These are phyloP conservation scores for Potorous gilbertii DNA, from an alignment of 2,797 vertebrate genomes.

Conservation along the genomic window DNA sequence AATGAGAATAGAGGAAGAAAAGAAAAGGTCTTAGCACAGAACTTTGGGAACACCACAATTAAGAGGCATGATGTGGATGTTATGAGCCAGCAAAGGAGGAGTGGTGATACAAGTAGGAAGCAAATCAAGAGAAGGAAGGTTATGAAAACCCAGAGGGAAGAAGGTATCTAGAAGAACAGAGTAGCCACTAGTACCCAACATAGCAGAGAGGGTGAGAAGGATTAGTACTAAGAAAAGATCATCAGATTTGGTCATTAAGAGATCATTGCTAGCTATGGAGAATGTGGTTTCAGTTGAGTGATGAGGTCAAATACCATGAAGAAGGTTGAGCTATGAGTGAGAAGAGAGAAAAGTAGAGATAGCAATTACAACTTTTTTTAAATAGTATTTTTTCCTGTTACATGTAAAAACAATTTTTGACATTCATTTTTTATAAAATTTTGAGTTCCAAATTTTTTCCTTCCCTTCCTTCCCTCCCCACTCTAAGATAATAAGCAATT, in stretches of 20 bases:
- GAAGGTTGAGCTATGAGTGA: not conserved
- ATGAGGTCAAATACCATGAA: not conserved
- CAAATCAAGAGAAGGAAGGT: not conserved
- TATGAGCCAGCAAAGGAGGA: not conserved
- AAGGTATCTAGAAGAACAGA: not conserved
- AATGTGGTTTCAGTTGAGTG: not conserved
- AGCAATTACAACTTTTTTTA: not conserved
- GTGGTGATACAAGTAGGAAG: not conserved
- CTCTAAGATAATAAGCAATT: not conserved
- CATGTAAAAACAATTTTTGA: not conserved
- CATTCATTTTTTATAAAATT: not conserved
- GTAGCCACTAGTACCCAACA: not conserved
- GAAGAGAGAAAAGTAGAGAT: not conserved
- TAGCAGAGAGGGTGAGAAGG: not conserved
- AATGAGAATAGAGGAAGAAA: not conserved
- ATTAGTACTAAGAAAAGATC: not conserved
- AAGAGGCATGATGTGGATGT: not conserved
- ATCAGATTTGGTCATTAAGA: not conserved
- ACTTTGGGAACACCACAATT: not conserved
- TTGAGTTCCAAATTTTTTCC: not conserved
- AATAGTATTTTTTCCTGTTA: not conserved
- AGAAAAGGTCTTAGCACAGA: not conserved
- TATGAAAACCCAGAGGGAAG: not conserved
- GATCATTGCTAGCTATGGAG: not conserved
- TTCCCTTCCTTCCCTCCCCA: not conserved